phyloP scores from a whole-genome alignment of 2,113 vertebrate species.

The Perognathus longimembris region DNA sequence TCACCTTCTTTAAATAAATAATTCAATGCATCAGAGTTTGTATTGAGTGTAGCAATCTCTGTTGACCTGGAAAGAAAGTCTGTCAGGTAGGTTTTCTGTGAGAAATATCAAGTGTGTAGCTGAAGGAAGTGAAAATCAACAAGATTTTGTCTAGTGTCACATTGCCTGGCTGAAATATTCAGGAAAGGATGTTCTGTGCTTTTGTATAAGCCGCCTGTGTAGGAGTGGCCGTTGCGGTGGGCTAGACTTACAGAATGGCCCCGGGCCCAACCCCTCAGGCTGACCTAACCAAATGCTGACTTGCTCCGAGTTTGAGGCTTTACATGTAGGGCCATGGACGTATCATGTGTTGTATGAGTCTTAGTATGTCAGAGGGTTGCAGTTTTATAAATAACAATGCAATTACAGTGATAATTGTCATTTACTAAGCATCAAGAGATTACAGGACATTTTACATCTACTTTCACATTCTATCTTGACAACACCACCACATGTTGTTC shows the following conservation, averaged over 20 bases:
- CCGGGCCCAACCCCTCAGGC: neutral
- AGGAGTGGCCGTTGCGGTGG: neutral
- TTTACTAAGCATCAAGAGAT: neutral
- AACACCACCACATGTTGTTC: neutral
- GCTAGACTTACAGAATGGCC: neutral
- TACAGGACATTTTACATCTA: neutral
- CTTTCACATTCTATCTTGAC: neutral
- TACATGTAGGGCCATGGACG: neutral
- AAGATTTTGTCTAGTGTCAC: slow-evolving; percentile 49
- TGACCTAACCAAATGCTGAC: neutral
- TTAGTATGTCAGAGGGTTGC: neutral
- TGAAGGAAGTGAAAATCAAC: slow-evolving; percentile 42
- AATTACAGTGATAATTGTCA: neutral
- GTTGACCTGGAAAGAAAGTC: slow-evolving; percentile 65
- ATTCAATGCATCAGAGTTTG: slow-evolving; percentile 39
- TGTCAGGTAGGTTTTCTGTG: slow-evolving; percentile 64
- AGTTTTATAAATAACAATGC: slow-evolving; percentile 1
- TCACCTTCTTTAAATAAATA: slow-evolving; percentile 66
- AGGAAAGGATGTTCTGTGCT: neutral
- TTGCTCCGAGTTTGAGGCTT: neutral
- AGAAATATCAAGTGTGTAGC: slow-evolving; percentile 60
- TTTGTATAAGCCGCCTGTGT: neutral
- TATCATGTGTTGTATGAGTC: neutral
- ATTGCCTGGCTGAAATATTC: slow-evolving; percentile 54
- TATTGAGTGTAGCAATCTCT: slow-evolving; percentile 41